A percentile compares a stretch with the other conserved stretches of the same genome.
Conservation (phyloP, 2,113 vertebrate species). For the Leptodactylus fuscus region DNA sequence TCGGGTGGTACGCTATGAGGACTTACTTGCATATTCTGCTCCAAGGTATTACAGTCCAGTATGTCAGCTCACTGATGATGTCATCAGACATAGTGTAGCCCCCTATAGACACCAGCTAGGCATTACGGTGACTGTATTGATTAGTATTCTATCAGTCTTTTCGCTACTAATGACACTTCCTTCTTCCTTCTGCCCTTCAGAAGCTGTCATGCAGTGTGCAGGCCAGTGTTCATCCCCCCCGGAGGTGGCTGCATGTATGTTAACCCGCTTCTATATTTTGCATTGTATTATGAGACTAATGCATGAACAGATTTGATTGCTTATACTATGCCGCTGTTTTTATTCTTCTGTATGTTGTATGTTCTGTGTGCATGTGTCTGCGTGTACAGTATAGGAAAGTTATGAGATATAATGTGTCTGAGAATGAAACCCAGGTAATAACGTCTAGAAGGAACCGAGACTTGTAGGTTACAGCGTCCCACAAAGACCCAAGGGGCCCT, state of each 20-base stretch:
- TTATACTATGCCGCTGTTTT: not conserved
- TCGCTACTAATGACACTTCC: constrained; percentile 52
- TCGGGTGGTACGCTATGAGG: no score
- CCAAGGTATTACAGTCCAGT: no score
- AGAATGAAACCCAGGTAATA: not conserved
- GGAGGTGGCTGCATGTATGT: constrained; percentile 60
- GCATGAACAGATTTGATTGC: constrained; percentile 31
- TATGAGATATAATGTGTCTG: not conserved
- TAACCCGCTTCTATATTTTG: constrained; percentile 39
- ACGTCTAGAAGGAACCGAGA: constrained; percentile 30
- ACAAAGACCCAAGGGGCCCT: constrained; percentile 11
- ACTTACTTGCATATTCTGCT: no score
- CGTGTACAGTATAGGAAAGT: not conserved
- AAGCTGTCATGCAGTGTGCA: constrained; percentile 61
- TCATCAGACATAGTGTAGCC: not conserved
- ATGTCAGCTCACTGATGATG: no score
- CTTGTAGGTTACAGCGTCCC: not conserved
- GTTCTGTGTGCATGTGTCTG: constrained; percentile 26
- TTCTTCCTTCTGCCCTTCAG: constrained; percentile 58
- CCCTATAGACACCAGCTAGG: not conserved
- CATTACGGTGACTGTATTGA: constrained; percentile 28
- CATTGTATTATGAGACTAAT: constrained; percentile 40
- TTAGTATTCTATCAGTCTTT: constrained; percentile 32
- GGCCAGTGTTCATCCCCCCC: constrained; percentile 56
- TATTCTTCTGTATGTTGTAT: not conserved